phyloP scores from a whole-genome alignment of 2,113 vertebrate genomes.

The Pollachius pollachius region DNA sequence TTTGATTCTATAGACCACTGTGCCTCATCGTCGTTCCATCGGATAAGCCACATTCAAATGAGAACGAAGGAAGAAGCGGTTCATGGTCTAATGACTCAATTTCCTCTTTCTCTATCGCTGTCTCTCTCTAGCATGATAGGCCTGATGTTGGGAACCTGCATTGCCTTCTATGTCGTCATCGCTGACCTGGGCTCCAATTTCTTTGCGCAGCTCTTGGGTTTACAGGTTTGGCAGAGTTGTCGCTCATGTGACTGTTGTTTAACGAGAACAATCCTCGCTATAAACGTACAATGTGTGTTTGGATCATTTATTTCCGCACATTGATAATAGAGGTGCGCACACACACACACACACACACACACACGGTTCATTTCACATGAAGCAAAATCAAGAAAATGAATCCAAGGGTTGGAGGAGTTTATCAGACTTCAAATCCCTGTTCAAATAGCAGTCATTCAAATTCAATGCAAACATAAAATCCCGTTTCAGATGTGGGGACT shows the following conservation, averaged over 20 bases:
- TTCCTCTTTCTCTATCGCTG: background rate
- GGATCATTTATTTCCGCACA: no score
- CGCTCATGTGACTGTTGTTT: background rate
- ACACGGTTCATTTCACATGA: background rate
- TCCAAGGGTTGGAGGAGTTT: no score
- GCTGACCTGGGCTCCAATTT: constrained; percentile 95
- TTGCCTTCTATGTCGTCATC: constrained; percentile 97
- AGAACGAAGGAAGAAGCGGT: background rate
- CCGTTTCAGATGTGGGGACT: no score
- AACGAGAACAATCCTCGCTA: background rate
- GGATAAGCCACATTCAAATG: background rate
- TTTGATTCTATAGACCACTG: background rate
- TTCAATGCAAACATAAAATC: no score
- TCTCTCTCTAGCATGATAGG: constrained; percentile 85
- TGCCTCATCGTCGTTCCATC: background rate
- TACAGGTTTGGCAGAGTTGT: constrained; percentile 76
- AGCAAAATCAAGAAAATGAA: no score
- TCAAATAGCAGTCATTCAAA: no score
- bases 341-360: no score
- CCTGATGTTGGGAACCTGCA: constrained; percentile 96
- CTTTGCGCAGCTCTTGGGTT: constrained; percentile 86
- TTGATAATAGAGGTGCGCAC: no score
- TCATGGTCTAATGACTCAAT: background rate
- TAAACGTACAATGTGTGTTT: background rate
- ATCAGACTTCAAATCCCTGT: no score